phyloP scores from a whole-genome alignment of 1,140 invertebrate species.

The Aphelenchoides avenae region DNA sequence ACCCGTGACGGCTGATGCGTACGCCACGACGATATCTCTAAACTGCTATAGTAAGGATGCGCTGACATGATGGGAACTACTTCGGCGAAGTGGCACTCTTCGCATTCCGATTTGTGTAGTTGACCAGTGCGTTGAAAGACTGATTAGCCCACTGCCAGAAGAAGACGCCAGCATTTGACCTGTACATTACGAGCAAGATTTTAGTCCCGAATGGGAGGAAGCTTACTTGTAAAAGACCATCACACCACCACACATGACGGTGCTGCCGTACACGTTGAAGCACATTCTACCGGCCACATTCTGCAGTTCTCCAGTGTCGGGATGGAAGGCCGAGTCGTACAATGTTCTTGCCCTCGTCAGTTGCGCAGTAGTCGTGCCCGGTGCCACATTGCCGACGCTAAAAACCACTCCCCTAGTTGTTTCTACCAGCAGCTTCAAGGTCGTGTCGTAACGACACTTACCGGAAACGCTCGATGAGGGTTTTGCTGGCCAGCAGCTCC shows the following conservation, averaged over 20 bases:
- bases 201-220: too few relatives aligned
- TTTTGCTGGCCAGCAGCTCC: constrained; percentile 73
- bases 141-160: constrained; percentile 91
- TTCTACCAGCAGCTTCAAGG: too few relatives aligned
- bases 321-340: constrained; percentile 95
- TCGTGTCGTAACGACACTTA: constrained; percentile 6
- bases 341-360: constrained; percentile 85
- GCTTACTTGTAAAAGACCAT: too few relatives aligned
- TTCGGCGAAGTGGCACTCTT: constrained; percentile 73
- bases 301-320: constrained; percentile 95
- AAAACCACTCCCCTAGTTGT: too few relatives aligned
- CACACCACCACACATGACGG: constrained; percentile 91
- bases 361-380: too few relatives aligned
- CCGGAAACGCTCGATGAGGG: constrained; percentile 63
- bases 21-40: constrained; percentile 7
- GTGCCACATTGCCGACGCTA: too few relatives aligned
- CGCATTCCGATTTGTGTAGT: constrained; percentile 84
- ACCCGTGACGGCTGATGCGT: constrained; percentile 78
- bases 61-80: too few relatives aligned
- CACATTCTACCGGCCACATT: constrained; percentile 94
- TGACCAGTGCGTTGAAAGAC: constrained; percentile 85
- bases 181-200: too few relatives aligned
- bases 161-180: constrained; percentile 68
- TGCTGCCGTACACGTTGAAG: constrained; percentile 93
- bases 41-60: constrained; percentile 62